Evolutionary conservation across 1,140 invertebrate genomes (phyloP), one percentile per base, ranked within the genome.

Genomic region (Cydia strobilella): DNA sequence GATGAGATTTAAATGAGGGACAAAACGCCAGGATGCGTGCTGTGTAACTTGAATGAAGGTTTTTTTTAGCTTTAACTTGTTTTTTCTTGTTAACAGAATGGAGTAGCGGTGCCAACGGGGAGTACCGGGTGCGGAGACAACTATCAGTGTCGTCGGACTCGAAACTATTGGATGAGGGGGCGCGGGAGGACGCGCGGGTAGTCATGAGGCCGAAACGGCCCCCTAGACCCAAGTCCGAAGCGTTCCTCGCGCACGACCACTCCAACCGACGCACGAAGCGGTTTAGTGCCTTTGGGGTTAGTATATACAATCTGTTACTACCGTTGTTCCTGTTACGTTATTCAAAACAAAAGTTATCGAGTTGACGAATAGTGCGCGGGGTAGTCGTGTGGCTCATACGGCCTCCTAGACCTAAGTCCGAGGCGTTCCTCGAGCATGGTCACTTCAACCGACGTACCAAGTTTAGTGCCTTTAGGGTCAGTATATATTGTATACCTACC

Each of bases 271-370:
- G 96, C 91, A 97, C 96, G 79, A 98, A 98, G 94, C 94, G 97
- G 91, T 98, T 97, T 94, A 98, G 97, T 84, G 97, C 97, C 84
- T 98, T 98, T 94, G 97, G 97, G 94, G 97, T 98, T 93, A 96
- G 96, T 95, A 75, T 51, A n/a, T 51, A 35, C 27, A 18, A 12
- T 42, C 7, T 66, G 2, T 39, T 25, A 42, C 39, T 42, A 42
- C 39, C 5, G 35, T 39, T 42, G 10, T 12, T 42, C 0, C 39
- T 42, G 39, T 42, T 35, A 35, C 31, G 5, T 35, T 35, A 35
- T 7, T 7, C 31, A 35, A 35, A 35, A 6, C 31, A 35, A 35
- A 35, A 35, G 0, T 35, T 27, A 27, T 27, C 4, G 10, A 39
- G 0, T 39, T 39, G 35, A 39, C 1, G 35, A 39, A 9, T 39